Evolutionary conservation across 2,888 invertebrate genomes (phyloP).

Genomic region (Drosophila tanythrix): DNA sequence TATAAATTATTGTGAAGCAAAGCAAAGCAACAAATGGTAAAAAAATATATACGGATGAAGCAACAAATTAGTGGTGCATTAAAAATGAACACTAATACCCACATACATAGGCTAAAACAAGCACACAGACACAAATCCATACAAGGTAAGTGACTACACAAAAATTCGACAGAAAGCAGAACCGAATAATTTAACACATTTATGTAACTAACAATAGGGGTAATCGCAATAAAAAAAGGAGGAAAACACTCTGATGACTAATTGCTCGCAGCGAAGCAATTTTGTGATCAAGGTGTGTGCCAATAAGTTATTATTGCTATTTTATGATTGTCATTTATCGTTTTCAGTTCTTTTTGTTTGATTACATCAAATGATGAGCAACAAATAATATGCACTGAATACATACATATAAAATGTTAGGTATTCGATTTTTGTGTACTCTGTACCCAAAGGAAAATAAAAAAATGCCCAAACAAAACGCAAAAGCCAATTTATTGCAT

Average conservation of each 20-base stretch:
- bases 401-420: not conserved
- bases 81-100: conserved; percentile 47
- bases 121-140: conserved; percentile 22
- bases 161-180: conserved; percentile 54
- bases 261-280: conserved; percentile 28
- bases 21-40: conserved; percentile 20
- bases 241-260: conserved; percentile 43
- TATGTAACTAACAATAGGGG: conserved; percentile 61
- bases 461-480: not conserved
- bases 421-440: not conserved
- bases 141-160: conserved; percentile 40
- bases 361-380: conserved; percentile 30
- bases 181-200: conserved; percentile 73
- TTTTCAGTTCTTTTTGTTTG: conserved; percentile 13
- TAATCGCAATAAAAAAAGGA: conserved; percentile 3
- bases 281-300: conserved; percentile 23
- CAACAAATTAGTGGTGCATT: conserved; percentile 64
- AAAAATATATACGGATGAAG: conserved; percentile 32
- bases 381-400: conserved; percentile 11
- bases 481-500: not conserved
- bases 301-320: conserved; percentile 9
- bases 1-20: conserved; percentile 16
- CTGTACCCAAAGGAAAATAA: not conserved
- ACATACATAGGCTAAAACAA: conserved; percentile 10
- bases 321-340: conserved; percentile 12